Evolutionary conservation across 30 jellyfish, hydroid and myxozoan species (phyloP), one percentile per base, ranked within the genome.

Genomic region (Morbakka virulenta): DNA sequence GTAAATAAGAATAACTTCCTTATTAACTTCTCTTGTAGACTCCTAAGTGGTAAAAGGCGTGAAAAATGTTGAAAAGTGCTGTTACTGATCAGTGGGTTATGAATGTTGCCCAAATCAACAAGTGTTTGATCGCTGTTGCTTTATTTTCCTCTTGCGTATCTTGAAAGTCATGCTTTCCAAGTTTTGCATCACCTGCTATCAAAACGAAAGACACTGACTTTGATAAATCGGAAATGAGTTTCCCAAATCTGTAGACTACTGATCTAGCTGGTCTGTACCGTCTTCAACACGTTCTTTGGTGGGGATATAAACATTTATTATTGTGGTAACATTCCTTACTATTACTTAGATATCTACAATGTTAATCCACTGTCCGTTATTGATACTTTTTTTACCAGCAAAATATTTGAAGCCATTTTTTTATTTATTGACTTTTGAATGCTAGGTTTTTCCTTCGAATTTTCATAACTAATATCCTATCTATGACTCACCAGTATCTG

Each of bases 61-160:
- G 86, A 66, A 32, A 68, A 77, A 53, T 75, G 86, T 75, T 52
- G 52, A 32, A 53, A 72, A 53, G 73, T 61, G 14, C 78, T 75
- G 77, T 75, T 75, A 47, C 78, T 17, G 1, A 72, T 50, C 28
- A 72, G 52, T 48, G 52, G 72, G 24, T 72, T 53, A 34, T 72
- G 75, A 50, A 34, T 48, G 12, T 53, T 72, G 34, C 84, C 50
- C 51, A 72, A 72, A 51, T 72, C 84, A 28, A 72, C 47, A 25
- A 41, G 74, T 3, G 22, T 72, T 72, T 72, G 84, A 20, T 74
- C 74, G 1, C 62, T 26, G 51, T 3, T 57, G 32, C 52, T 72
- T 47, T 74, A 50, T 1, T 3, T 1, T 4, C 84, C 84, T 3
- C 75, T 24, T 2, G 84, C 50, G 50, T 47, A 72, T 72, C 32